Percentiles rank a stretch among this genome's conserved stretches.
Evolutionary conservation across 2,113 vertebrate genomes (phyloP).

Genomic region (Catharus minimus): DNA sequence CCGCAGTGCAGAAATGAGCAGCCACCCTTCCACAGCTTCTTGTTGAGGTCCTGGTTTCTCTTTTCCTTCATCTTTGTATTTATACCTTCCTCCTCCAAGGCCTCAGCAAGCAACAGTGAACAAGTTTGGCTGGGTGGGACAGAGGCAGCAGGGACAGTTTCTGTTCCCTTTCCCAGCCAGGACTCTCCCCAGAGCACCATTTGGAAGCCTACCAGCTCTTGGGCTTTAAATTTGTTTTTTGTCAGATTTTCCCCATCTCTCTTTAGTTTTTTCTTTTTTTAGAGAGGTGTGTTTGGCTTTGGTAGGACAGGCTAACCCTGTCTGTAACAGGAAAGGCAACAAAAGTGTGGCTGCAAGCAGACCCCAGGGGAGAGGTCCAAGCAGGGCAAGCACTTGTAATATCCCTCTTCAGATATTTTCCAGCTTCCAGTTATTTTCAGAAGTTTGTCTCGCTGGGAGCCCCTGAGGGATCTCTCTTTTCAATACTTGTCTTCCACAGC

Average conservation of each 20-base stretch:
- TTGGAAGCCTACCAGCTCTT: not conserved
- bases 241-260: not conserved
- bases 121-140: not conserved
- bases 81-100: not conserved
- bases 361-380: not conserved
- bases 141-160: not conserved
- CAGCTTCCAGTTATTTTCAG: not conserved
- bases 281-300: not conserved
- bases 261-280: not conserved
- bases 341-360: not conserved
- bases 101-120: not conserved
- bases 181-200: not conserved
- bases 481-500: not conserved
- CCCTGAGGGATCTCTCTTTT: not conserved
- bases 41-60: not conserved
- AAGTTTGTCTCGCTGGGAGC: not conserved
- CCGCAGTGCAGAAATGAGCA: not conserved
- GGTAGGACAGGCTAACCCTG: not conserved
- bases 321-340: not conserved
- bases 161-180: not conserved
- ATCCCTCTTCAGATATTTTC: not conserved
- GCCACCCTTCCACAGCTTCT: not conserved
- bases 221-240: too few relatives aligned
- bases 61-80: not conserved
- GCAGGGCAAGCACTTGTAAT: not conserved